These are phyloP conservation scores for Drosophila testacea DNA, from an alignment of 2,888 invertebrate genomes.

Conservation along the genomic window DNA sequence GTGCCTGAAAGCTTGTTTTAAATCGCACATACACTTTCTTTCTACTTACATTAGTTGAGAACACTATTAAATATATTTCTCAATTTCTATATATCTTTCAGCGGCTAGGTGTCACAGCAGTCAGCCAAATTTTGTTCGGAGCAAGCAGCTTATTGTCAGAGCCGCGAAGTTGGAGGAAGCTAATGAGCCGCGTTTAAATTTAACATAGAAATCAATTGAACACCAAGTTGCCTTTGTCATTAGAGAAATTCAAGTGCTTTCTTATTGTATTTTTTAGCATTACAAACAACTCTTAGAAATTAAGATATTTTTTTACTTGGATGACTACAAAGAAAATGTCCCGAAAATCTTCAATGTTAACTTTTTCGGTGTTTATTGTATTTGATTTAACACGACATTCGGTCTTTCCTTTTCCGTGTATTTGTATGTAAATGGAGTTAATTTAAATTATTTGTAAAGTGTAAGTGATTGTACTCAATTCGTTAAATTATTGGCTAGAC, in stretches of 20 bases:
- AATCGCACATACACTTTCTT: background rate
- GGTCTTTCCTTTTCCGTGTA: conserved; percentile 8
- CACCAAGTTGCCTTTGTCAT: conserved; percentile 81
- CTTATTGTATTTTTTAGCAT: conserved; percentile 59
- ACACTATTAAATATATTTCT: background rate
- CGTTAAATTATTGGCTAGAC: conserved; percentile 9
- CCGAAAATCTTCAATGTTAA: conserved; percentile 2
- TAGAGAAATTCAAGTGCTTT: conserved; percentile 80
- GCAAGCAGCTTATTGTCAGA: conserved; percentile 17
- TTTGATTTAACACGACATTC: conserved; percentile 9
- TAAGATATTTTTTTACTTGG: conserved; percentile 25
- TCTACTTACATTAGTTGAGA: background rate
- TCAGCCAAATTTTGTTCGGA: conserved; percentile 4
- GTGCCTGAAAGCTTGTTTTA: background rate
- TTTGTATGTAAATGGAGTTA: conserved; percentile 8
- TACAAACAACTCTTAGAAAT: conserved; percentile 32
- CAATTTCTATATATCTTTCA: conserved; percentile 33
- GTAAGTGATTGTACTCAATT: conserved; percentile 30
- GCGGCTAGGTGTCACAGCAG: conserved; percentile 50
- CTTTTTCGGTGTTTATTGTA: conserved; percentile 20
- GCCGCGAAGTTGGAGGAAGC: background rate
- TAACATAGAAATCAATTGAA: conserved; percentile 46
- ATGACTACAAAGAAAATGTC: conserved; percentile 28
- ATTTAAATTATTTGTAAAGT: conserved; percentile 33
- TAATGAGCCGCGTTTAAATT: conserved; percentile 12